Evolutionary conservation across 2,888 invertebrate species (phyloP), one percentile per base, ranked within the genome.

Genomic region (Microdon myrmicae): DNA sequence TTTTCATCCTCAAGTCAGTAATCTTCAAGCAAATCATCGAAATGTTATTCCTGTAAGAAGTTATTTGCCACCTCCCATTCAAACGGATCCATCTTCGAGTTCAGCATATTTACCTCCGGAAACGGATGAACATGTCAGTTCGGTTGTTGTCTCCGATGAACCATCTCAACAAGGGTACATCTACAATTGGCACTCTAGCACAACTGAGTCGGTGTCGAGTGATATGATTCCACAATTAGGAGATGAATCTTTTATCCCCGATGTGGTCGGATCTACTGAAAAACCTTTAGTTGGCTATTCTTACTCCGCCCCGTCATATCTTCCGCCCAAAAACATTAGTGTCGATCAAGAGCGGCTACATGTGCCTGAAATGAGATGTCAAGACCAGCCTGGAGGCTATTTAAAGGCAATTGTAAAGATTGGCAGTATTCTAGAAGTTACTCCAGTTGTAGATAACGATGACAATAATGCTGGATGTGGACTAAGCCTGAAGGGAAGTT

Each of bases 351-450:
- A 79, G 5, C 73, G 76, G 6, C 60, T 79, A 4, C 71, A 71
- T 1, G 49, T 79, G 0, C 74, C 75, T 53, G 78, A 78, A 34
- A 77, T 79, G 77, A 75, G 76, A 6, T 79, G 79, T 34, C 64
- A 78, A 8, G 70, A 70, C 7, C 37, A 61, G 6, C 68, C 66
- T 1, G 68, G 55, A 0, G 78, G 76, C 1, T 80, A 76, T 66
- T 81, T 83, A 55, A 74, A 78, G 2, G 73, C 79, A 0, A 73
- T 78, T 1, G 72, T 83, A 10, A 78, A 76, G 25, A 70, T 81
- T 14, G 77, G 80, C 10, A 78, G 75, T 20, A 76, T 74, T 23
- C 68, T 79, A 22, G 77, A 73, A 1, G 69, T 74, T 23, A 71
- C 69, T 7, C 83, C 78, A 9, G 76, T 73, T 26, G 73, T 80